Evolutionary conservation across 2,888 invertebrate species (phyloP).

Genomic region (Dione vanillae): DNA sequence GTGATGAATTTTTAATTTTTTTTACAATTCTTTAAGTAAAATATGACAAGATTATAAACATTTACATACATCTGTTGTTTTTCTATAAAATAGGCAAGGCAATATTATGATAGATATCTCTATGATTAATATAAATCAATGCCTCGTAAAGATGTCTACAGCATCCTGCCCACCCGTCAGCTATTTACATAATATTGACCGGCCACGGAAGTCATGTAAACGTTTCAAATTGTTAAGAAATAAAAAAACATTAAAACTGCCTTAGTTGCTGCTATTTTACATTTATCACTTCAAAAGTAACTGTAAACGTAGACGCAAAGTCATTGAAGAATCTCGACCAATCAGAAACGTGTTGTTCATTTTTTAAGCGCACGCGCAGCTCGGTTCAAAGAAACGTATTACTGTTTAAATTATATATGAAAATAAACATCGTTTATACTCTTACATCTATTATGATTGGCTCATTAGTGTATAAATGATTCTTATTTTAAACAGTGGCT

Average conservation of each 20-base stretch:
- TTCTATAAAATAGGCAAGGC: neutral
- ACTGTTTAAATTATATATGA: conserved; percentile 53
- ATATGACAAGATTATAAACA: too few relatives aligned
- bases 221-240: neutral
- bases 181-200: neutral
- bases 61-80: too few relatives aligned
- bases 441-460: conserved; percentile 23
- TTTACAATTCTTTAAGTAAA: too few relatives aligned
- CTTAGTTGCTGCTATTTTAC: conserved; percentile 18
- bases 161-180: neutral
- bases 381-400: conserved; percentile 50
- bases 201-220: neutral
- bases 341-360: conserved; percentile 50
- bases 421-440: conserved; percentile 47
- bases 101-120: neutral
- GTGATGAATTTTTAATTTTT: too few relatives aligned
- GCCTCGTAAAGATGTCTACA: neutral
- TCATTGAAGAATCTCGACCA: conserved; percentile 56
- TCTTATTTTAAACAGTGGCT: too few relatives aligned
- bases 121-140: neutral
- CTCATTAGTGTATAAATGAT: neutral
- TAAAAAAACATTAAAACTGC: neutral
- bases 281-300: conserved; percentile 37
- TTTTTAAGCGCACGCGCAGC: conserved; percentile 49
- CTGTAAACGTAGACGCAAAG: conserved; percentile 47